phyloP scores from a whole-genome alignment of 2,797 vertebrate species.

The Parambassis ranga region DNA sequence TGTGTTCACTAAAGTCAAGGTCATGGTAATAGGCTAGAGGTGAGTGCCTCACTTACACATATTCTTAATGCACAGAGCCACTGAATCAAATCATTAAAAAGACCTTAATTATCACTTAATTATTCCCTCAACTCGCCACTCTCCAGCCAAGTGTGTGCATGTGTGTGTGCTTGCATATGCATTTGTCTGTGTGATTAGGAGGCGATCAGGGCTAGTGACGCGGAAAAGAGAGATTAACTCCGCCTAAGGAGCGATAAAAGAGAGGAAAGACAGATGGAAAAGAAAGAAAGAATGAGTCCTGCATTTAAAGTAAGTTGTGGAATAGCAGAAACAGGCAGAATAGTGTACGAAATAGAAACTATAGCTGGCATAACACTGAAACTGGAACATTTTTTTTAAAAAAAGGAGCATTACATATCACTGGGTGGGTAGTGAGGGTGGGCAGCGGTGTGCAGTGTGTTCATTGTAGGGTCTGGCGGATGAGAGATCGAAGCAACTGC shows the following conservation, averaged over 20 bases:
- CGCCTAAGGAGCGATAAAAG: slow-evolving; percentile 74
- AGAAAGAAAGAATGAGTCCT: slow-evolving; percentile 56
- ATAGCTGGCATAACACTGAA: slow-evolving; percentile 34
- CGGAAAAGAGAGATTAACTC: slow-evolving; percentile 77
- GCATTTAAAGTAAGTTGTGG: slow-evolving; percentile 63
- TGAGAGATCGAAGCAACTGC: slow-evolving; percentile 67
- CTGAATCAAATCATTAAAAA: slow-evolving; percentile 89
- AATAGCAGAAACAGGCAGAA: slow-evolving; percentile 25
- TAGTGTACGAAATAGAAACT: slow-evolving; percentile 51
- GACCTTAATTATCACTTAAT: slow-evolving; percentile 86
- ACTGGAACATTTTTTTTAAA: slow-evolving; percentile 41
- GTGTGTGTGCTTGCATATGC: slow-evolving; percentile 53
- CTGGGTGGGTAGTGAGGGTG: slow-evolving; percentile 25
- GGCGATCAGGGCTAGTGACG: slow-evolving; percentile 69
- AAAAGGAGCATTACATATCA: slow-evolving; percentile 15
- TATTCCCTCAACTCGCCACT: slow-evolving; percentile 78
- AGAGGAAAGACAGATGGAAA: slow-evolving; percentile 73
- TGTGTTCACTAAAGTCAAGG: slow-evolving; percentile 80
- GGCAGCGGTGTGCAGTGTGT: slow-evolving; percentile 42
- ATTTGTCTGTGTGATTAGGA: slow-evolving; percentile 71
- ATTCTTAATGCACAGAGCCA: slow-evolving; percentile 80
- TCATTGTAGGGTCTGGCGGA: slow-evolving; percentile 56
- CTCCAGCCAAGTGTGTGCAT: slow-evolving; percentile 58
- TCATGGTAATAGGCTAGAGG: slow-evolving; percentile 84
- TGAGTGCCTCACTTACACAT: slow-evolving; percentile 80